Evolutionary conservation across 2,888 invertebrate genomes (phyloP).

Genomic region (Chymomyza procnemis): DNA sequence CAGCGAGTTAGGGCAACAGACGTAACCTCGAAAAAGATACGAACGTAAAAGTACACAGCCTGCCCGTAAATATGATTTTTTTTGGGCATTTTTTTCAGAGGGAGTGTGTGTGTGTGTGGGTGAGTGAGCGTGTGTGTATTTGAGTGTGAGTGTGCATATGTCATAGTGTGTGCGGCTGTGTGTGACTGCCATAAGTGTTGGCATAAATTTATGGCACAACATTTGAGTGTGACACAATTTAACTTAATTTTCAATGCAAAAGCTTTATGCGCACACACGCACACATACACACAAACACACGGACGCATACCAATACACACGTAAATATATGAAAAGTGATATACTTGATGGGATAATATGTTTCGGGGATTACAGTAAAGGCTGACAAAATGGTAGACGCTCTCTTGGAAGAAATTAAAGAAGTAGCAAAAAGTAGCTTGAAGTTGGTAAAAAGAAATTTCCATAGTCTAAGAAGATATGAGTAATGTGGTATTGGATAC

Average conservation of each 20-base stretch:
- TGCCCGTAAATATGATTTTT: slow-evolving; percentile 42
- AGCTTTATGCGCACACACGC: slow-evolving; percentile 38
- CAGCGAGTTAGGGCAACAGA: slow-evolving; percentile 18
- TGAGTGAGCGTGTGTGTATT: slow-evolving; percentile 23
- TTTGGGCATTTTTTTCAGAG: slow-evolving; percentile 20
- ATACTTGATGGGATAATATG: neutral
- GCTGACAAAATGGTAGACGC: neutral
- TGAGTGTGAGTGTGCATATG: slow-evolving; percentile 19
- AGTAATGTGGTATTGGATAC: too few species aligned
- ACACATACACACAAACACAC: slow-evolving; percentile 26
- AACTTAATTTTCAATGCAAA: slow-evolving; percentile 68
- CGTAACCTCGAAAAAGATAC: slow-evolving; percentile 37
- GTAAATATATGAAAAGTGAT: neutral
- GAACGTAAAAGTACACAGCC: slow-evolving; percentile 2
- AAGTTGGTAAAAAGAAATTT: too few species aligned
- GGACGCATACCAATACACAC: slow-evolving; percentile 25
- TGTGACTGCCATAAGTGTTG: slow-evolving; percentile 48
- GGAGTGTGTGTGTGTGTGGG: slow-evolving; percentile 30
- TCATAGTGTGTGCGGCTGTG: slow-evolving; percentile 19
- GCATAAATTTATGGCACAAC: slow-evolving; percentile 68
- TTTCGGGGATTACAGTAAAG: neutral
- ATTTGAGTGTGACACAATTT: slow-evolving; percentile 76
- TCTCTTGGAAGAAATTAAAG: neutral
- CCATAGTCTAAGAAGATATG: too few species aligned
- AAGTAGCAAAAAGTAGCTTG: neutral